Evolutionary conservation across 2,797 vertebrate genomes (phyloP).

Genomic region (Arremon aurantiirostris): DNA sequence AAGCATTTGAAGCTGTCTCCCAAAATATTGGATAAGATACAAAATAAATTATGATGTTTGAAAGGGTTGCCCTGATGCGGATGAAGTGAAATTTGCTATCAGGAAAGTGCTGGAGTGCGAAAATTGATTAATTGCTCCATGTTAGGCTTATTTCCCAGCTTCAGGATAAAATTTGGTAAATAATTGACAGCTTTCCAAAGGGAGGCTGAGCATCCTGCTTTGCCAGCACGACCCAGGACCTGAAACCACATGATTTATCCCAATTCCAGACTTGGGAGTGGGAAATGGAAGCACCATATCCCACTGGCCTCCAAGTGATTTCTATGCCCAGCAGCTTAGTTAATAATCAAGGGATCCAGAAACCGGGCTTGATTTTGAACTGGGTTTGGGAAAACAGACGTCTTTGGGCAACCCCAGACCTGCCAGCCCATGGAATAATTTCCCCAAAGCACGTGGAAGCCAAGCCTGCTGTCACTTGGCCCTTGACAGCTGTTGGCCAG

Average conservation of each 20-base stretch:
- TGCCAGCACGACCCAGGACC: neutral
- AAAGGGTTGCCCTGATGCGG: neutral
- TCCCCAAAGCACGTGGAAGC: neutral
- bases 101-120: neutral
- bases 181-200: neutral
- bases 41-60: neutral
- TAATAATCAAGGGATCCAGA: neutral
- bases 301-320: neutral
- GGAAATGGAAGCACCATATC: neutral
- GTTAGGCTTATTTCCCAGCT: neutral
- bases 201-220: neutral
- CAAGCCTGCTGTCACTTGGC: neutral
- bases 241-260: rapidly evolving
- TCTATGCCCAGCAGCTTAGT: neutral
- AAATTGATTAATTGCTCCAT: neutral
- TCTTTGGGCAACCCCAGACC: neutral
- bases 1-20: neutral
- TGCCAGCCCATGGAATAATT: neutral
- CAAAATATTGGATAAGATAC: neutral
- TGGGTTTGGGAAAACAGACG: neutral
- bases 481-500: neutral
- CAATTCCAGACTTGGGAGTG: neutral
- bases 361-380: neutral
- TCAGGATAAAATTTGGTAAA: neutral
- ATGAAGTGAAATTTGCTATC: neutral